Evolutionary conservation across 2,888 invertebrate genomes (phyloP).

Genomic region (Pyralis farinalis): DNA sequence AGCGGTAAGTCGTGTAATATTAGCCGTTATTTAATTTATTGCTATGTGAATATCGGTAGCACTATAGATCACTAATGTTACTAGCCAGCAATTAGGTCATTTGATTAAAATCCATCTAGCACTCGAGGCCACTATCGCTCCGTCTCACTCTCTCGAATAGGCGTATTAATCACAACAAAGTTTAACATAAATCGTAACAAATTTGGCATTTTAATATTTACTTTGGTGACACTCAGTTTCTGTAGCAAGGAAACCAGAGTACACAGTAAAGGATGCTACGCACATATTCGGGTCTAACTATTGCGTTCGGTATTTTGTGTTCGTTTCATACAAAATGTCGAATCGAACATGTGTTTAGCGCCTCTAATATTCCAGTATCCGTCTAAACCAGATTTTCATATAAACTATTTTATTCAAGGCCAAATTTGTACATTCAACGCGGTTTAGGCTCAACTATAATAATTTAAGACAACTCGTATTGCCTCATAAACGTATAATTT

Average conservation of each 20-base stretch:
- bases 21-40: slow-evolving; percentile 24
- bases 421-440: background rate
- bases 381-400: background rate
- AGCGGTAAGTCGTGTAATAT: slow-evolving; percentile 17
- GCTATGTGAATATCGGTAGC: slow-evolving; percentile 25
- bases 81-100: slow-evolving; percentile 38
- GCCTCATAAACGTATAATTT: too few relatives aligned
- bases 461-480: too few relatives aligned
- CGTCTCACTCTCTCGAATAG: slow-evolving; percentile 39
- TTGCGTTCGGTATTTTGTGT: too few relatives aligned
- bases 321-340: too few relatives aligned
- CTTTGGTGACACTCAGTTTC: slow-evolving; percentile 12
- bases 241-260: background rate
- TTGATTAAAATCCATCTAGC: slow-evolving; percentile 38
- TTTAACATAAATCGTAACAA: slow-evolving; percentile 36
- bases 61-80: slow-evolving; percentile 17
- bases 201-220: slow-evolving; percentile 25
- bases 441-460: background rate
- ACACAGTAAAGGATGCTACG: background rate
- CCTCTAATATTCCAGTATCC: background rate
- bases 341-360: too few relatives aligned
- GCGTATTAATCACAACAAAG: slow-evolving; percentile 33
- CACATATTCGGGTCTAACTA: background rate
- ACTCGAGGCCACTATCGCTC: slow-evolving; percentile 43
- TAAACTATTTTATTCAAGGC: background rate